These are phyloP conservation scores for Drosophila lacertosa DNA, from an alignment of 1,140 invertebrate genomes.

Conservation along the genomic window DNA sequence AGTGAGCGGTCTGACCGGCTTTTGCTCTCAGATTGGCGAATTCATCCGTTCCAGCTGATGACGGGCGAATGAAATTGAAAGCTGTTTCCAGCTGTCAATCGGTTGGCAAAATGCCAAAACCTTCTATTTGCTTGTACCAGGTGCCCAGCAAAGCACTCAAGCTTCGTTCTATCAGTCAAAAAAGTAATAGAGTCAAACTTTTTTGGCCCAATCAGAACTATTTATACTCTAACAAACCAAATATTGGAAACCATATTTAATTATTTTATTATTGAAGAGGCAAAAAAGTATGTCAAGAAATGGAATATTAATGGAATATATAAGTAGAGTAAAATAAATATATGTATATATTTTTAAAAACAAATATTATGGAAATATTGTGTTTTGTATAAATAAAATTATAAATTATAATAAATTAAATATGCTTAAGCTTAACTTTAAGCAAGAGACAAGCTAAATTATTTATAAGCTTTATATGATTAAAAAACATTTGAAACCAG, in stretches of 20 bases:
- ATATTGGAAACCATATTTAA: too few relatives aligned
- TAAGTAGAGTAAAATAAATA: too few relatives aligned
- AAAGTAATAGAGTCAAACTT: constrained; percentile 5
- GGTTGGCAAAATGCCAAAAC: constrained; percentile 69
- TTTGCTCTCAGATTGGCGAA: background rate
- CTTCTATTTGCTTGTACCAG: constrained; percentile 60
- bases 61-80: constrained; percentile 57
- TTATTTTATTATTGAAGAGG: too few relatives aligned
- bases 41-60: constrained; percentile 25
- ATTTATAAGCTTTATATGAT: background rate
- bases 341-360: too few relatives aligned
- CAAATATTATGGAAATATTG: too few relatives aligned
- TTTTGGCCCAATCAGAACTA: background rate
- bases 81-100: constrained; percentile 63
- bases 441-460: too few relatives aligned
- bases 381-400: too few relatives aligned
- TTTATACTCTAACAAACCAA: constrained; percentile 22
- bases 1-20: background rate
- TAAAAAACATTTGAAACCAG: background rate
- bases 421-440: too few relatives aligned
- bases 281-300: too few relatives aligned
- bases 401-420: background rate
- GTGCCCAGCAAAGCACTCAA: constrained; percentile 58
- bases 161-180: constrained; percentile 23
- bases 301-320: too few relatives aligned